These are phyloP conservation scores for Alosa alosa DNA, from an alignment of 2,113 vertebrate genomes.

Conservation along the genomic window DNA sequence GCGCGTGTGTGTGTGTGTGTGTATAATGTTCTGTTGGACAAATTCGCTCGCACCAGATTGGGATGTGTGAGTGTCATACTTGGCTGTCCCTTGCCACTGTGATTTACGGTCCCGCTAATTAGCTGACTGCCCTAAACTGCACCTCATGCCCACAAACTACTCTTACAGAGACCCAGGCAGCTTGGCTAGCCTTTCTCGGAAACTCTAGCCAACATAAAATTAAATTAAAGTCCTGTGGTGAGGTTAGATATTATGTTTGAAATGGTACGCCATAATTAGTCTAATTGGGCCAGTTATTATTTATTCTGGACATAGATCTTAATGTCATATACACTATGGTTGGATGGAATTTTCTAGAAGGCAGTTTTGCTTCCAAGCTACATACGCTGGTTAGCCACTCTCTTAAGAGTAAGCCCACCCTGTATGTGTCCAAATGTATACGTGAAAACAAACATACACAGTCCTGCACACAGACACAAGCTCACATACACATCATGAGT, in stretches of 20 bases:
- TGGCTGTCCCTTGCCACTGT: background rate
- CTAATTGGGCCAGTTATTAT: conserved; percentile 2
- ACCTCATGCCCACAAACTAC: background rate
- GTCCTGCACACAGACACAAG: background rate
- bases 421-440: background rate
- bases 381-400: background rate
- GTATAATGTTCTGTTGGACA: background rate
- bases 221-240: conserved; percentile 1
- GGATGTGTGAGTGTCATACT: background rate
- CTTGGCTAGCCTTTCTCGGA: background rate
- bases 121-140: background rate
- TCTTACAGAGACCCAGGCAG: background rate
- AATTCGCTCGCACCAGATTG: background rate
- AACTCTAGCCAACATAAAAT: background rate
- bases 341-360: conserved; percentile 1
- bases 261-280: background rate
- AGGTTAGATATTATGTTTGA: conserved; percentile 13
- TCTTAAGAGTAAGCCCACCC: background rate
- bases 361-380: background rate
- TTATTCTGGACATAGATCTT: background rate
- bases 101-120: conserved; percentile 1
- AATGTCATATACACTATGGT: conserved; percentile 4
- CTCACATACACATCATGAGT: background rate
- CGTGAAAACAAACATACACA: background rate
- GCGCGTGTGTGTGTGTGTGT: background rate